Evolutionary conservation across 2,888 invertebrate genomes (phyloP).

Genomic region (Pseudococcus jackbeardsleyi): DNA sequence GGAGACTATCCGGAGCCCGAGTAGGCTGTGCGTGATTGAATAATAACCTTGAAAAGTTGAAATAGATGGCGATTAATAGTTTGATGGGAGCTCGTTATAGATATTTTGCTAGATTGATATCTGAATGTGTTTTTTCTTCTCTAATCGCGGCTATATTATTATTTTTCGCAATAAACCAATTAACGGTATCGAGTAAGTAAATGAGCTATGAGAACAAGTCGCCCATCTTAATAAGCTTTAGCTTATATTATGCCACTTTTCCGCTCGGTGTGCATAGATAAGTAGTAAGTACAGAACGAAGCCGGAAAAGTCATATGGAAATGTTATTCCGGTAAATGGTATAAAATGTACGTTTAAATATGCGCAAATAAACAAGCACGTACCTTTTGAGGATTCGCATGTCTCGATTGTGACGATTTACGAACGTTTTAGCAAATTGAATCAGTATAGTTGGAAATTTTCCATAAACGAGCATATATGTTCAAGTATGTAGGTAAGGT

Average conservation of each 20-base stretch:
- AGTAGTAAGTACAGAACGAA: not conserved
- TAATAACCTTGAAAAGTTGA: slow-evolving; percentile 1
- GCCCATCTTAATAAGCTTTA: not conserved
- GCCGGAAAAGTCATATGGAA: not conserved
- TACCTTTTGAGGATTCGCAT: not conserved
- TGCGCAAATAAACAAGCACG: not conserved
- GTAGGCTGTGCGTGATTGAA: slow-evolving; percentile 34
- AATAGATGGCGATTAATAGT: slow-evolving; percentile 30
- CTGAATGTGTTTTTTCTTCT: not conserved
- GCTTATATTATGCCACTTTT: not conserved
- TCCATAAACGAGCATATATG: too few relatives aligned
- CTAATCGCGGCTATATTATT: not conserved
- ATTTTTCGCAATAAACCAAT: slow-evolving; percentile 34
- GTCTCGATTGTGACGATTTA: not conserved
- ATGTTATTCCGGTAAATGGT: not conserved
- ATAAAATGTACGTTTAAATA: not conserved
- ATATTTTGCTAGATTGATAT: slow-evolving; percentile 15
- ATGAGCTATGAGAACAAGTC: not conserved
- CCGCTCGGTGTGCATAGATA: not conserved
- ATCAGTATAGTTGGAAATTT: not conserved
- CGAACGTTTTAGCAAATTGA: not conserved
- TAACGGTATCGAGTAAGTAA: slow-evolving; percentile 21
- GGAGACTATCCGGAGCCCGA: not conserved
- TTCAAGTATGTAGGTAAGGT: too few relatives aligned
- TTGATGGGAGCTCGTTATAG: slow-evolving; percentile 35